Conservation (phyloP, 2,797 vertebrate species). For the Scarus forsteni region DNA sequence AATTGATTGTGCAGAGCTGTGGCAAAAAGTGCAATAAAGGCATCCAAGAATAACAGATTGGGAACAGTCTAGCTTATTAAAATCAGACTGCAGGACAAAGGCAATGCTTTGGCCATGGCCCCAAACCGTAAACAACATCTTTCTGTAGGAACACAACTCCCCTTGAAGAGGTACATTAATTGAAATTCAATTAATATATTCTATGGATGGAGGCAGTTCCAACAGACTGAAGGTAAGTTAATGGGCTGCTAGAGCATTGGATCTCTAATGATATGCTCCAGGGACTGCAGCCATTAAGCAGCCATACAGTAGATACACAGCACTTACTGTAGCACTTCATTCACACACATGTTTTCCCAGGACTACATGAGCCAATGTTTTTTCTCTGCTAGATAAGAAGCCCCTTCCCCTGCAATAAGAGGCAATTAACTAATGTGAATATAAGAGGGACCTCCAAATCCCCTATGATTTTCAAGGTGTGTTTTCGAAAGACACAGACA, state of each 20-base stretch:
- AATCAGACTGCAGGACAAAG: slow-evolving; percentile 30
- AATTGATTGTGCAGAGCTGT: background rate
- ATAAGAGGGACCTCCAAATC: background rate
- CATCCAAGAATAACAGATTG: slow-evolving; percentile 6
- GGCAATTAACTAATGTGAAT: background rate
- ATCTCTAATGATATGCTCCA: slow-evolving; percentile 66
- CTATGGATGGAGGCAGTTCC: slow-evolving; percentile 44
- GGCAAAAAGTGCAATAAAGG: slow-evolving; percentile 13
- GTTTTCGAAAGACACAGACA: background rate
- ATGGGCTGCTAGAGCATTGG: slow-evolving; percentile 55
- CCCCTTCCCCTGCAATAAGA: background rate
- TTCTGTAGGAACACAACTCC: slow-evolving; percentile 28
- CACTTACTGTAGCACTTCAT: slow-evolving; percentile 35
- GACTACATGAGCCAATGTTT: background rate
- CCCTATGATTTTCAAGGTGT: too few species aligned
- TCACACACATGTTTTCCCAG: background rate
- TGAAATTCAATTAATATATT: slow-evolving; percentile 67
- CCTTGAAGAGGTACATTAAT: slow-evolving; percentile 48
- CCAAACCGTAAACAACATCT: slow-evolving; percentile 26
- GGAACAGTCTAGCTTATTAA: slow-evolving; percentile 38
- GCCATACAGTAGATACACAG: slow-evolving; percentile 33
- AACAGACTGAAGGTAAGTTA: slow-evolving; percentile 64
- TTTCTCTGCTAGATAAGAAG: slow-evolving; percentile 3
- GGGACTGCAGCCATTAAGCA: slow-evolving; percentile 52
- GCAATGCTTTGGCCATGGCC: background rate